A percentile compares a stretch with the other conserved stretches of the same genome.
phyloP scores from a whole-genome alignment of 2,113 vertebrate genomes.

The Picathartes gymnocephalus region DNA sequence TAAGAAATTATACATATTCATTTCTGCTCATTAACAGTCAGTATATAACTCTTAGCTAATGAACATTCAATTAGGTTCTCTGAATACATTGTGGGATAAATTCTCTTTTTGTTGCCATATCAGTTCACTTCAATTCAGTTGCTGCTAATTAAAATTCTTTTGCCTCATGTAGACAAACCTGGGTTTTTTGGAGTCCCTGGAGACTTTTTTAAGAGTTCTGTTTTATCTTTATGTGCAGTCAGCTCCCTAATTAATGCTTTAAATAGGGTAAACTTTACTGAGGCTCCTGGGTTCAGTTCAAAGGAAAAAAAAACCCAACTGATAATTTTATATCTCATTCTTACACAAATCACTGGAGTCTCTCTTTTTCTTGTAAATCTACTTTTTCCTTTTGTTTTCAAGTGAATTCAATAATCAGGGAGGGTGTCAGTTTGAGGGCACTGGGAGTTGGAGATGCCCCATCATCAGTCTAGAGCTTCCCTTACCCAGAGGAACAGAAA shows the following conservation, averaged over 20 bases:
- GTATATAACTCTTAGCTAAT: slow-evolving; percentile 61
- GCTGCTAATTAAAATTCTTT: slow-evolving; percentile 68
- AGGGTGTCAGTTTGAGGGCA: slow-evolving; percentile 8
- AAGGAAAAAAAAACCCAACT: not conserved
- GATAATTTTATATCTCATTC: slow-evolving; percentile 51
- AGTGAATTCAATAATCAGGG: slow-evolving; percentile 15
- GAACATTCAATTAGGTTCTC: slow-evolving; percentile 59
- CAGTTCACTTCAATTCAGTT: slow-evolving; percentile 56
- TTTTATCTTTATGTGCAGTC: slow-evolving; percentile 69
- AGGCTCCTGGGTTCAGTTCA: slow-evolving; percentile 59
- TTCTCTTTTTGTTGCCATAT: slow-evolving; percentile 48
- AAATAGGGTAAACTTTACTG: slow-evolving; percentile 63
- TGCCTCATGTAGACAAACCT: slow-evolving; percentile 57
- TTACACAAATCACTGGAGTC: slow-evolving; percentile 35
- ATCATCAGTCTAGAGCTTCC: not conserved
- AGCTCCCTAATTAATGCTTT: slow-evolving; percentile 63
- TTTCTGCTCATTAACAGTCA: slow-evolving; percentile 65
- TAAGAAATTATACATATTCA: slow-evolving; percentile 67
- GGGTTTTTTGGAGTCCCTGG: slow-evolving; percentile 18
- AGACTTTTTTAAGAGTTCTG: slow-evolving; percentile 56
- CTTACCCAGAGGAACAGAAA: not conserved
- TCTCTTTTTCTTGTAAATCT: slow-evolving; percentile 42
- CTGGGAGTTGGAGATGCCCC: not conserved
- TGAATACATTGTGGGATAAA: slow-evolving; percentile 52
- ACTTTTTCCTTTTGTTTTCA: slow-evolving; percentile 56